A percentile compares a stretch with the other conserved stretches of the same genome.
phyloP scores from a whole-genome alignment of 2,888 invertebrate genomes.

The Xestia xanthographa region DNA sequence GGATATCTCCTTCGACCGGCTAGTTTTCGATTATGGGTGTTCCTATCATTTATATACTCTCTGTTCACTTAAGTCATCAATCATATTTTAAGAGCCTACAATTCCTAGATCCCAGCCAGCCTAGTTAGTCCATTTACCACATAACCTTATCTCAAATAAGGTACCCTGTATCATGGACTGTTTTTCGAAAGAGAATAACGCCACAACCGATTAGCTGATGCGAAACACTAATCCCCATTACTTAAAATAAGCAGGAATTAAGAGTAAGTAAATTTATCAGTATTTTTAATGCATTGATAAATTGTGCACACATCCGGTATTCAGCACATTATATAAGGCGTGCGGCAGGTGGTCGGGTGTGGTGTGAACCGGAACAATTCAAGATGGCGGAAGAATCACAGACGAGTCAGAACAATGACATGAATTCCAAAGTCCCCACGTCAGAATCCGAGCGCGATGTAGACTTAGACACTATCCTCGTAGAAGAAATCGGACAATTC shows the following conservation, averaged over 20 bases:
- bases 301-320: background rate
- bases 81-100: too few species aligned
- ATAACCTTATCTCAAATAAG: too few species aligned
- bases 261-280: background rate
- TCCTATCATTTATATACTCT: too few species aligned
- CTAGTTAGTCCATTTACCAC: too few species aligned
- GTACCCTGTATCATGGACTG: too few species aligned
- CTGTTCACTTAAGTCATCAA: too few species aligned
- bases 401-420: slow-evolving; percentile 6
- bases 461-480: slow-evolving; percentile 79
- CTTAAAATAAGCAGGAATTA: background rate
- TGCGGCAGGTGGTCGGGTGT: background rate
- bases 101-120: too few species aligned
- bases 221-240: background rate
- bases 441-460: slow-evolving; percentile 54
- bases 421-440: background rate
- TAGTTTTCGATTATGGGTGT: background rate
- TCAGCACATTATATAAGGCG: background rate
- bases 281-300: background rate
- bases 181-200: too few species aligned
- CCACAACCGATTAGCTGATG: background rate
- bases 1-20: background rate
- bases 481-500: slow-evolving; percentile 83
- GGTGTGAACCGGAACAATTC: background rate
- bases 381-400: slow-evolving; percentile 35